Evolutionary conservation across 2,797 vertebrate genomes (phyloP).

Genomic region (Sciurus vulgaris): DNA sequence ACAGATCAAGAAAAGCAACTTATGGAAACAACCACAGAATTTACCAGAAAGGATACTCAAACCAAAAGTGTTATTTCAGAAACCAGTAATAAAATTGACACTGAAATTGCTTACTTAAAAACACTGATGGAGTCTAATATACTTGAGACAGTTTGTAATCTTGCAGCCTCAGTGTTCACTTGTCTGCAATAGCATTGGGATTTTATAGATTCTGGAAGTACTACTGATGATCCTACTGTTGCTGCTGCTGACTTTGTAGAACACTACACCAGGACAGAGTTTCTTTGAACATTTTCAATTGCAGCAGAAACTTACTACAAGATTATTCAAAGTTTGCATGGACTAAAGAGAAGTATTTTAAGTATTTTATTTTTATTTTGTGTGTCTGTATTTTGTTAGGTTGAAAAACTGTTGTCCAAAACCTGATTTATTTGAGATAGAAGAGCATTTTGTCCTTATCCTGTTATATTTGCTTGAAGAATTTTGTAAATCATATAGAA

Average conservation of each 20-base stretch:
- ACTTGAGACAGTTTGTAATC: no score
- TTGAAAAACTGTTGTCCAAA: slow-evolving; percentile 62
- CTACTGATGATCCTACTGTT: neutral
- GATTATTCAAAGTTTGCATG: neutral
- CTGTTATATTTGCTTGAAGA: slow-evolving; percentile 14
- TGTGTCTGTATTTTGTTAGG: slow-evolving; percentile 24
- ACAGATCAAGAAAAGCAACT: slow-evolving; percentile 96
- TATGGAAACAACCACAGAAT: slow-evolving; percentile 95
- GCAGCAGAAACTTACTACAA: neutral
- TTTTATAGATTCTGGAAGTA: slow-evolving; percentile 96
- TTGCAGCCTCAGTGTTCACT: slow-evolving; percentile 93
- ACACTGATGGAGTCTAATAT: no score
- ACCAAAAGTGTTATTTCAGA: no score
- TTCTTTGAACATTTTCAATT: neutral
- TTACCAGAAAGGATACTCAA: slow-evolving; percentile 91
- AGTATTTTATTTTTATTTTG: slow-evolving; percentile 54
- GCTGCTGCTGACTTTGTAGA: neutral
- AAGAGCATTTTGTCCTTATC: slow-evolving; percentile 3
- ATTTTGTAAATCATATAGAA: slow-evolving; percentile 44
- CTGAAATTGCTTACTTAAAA: no score
- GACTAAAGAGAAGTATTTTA: slow-evolving; percentile 52
- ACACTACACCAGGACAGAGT: neutral
- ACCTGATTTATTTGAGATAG: slow-evolving; percentile 1
- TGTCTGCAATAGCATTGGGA: slow-evolving; percentile 95
- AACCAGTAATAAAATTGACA: no score